Conservation (phyloP, 2,797 vertebrate genomes). For the Sebastes nivosus region DNA sequence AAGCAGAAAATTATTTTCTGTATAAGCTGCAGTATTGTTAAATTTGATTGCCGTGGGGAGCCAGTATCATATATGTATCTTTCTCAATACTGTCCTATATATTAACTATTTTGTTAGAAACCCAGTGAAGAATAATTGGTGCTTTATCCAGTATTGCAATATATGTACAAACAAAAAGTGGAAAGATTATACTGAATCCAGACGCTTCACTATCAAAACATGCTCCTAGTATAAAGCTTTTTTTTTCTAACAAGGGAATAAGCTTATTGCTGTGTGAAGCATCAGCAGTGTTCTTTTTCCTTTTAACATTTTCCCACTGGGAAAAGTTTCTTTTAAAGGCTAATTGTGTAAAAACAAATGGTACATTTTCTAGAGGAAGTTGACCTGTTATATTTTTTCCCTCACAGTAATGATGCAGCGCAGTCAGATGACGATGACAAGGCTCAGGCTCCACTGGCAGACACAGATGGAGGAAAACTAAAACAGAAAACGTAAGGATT, state of each 20-base stretch:
- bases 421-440: conserved; percentile 99
- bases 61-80: neutral
- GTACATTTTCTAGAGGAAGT: conserved; percentile 6
- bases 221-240: neutral
- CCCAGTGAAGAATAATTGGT: neutral
- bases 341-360: neutral
- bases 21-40: neutral
- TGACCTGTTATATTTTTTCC: conserved; percentile 27
- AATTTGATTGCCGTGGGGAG: neutral
- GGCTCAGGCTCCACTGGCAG: conserved; percentile 86
- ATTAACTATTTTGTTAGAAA: neutral
- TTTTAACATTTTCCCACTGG: neutral
- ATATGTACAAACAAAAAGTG: neutral
- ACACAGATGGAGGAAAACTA: conserved; percentile 94
- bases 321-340: neutral
- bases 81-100: neutral
- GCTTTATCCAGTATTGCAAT: neutral
- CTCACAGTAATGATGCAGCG: conserved; percentile 90
- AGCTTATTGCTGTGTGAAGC: neutral
- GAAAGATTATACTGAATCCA: neutral
- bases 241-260: neutral
- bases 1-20: conserved; percentile 51
- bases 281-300: neutral
- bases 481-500: conserved; percentile 96
- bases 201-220: neutral